Evolutionary conservation across 1,140 invertebrate genomes (phyloP).

Genomic region (Charaxes varanes): DNA sequence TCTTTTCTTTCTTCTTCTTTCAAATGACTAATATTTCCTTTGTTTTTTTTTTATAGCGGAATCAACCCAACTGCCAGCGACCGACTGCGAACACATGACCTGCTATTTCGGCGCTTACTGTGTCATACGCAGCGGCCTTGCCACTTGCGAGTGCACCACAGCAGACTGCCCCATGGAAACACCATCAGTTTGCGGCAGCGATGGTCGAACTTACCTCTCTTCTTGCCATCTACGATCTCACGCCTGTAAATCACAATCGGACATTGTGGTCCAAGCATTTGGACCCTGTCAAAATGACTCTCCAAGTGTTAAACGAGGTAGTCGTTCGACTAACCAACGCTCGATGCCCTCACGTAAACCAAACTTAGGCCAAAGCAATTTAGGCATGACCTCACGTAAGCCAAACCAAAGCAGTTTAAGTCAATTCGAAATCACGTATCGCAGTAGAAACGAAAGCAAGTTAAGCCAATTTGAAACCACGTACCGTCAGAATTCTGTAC

Average conservation of each 20-base stretch:
- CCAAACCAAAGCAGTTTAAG: no score
- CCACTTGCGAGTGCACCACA: constrained; percentile 80
- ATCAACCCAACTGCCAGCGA: constrained; percentile 77
- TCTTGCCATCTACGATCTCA: constrained; percentile 83
- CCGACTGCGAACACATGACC: constrained; percentile 82
- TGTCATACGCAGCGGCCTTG: constrained; percentile 79
- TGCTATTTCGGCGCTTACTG: constrained; percentile 91
- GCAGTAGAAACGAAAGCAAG: no score
- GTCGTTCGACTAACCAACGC: constrained; percentile 40
- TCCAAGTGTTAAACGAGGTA: constrained; percentile 63
- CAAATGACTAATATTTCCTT: no score
- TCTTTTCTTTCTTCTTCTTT: no score
- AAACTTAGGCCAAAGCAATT: no score
- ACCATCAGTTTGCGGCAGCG: constrained; percentile 82
- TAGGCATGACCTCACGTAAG: no score
- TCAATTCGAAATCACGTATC: no score
- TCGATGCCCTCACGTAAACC: constrained; percentile 22
- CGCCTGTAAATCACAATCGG: constrained; percentile 85
- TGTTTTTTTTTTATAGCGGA: constrained; percentile 74
- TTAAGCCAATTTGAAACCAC: constrained; percentile 24
- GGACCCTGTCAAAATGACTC: constrained; percentile 78
- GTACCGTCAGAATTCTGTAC: constrained; percentile 35
- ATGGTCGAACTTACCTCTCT: constrained; percentile 85
- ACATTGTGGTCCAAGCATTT: constrained; percentile 85
- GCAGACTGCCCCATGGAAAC: constrained; percentile 73